Base-by-base conservation (phyloP, 2,113 vertebrate species). In the Cephalopterus ornatus region DNA sequence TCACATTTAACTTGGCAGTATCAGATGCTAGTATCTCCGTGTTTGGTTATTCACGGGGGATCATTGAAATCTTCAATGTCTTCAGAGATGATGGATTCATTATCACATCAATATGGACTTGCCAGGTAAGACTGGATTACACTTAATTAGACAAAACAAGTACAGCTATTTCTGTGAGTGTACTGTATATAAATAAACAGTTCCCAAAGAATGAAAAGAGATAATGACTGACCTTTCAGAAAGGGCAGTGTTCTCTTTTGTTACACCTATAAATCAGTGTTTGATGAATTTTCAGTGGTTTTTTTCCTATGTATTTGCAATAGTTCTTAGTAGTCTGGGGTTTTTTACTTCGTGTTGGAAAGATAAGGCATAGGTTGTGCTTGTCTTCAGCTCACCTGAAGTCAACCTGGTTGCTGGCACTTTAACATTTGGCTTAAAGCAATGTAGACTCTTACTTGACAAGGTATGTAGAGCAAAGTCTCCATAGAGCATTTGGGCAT, bases 31-130 rank as follows among this genome's bases (percentile, higher is more conserved):
- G 98, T 73, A 98, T 99, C 88, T 98, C 98, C 0, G 94, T 99
- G 53, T 98, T 99, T 46, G 98, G 98, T 62, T 99, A 99, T 92
- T 99, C 98, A 27, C 91, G 98, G 53, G 99, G 99, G 26, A 99
- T 99, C 91, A 97, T 99, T 63, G 98, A 99, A 97, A 98, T 98
- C 93, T 99, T 99, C 92, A 98, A 98, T 62, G 94, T 99, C 87
- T 98, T 99, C 87, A 98, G 96, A 97, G 98, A 99, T 63, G 97
- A 98, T 24, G 98, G 98, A 21, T 99, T 98, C 90, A 95, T 99
- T 84, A 98, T 99, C 96, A 98, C 98, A 4, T 98, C 98, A 14
- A 97, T 98, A 97, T 98, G 98, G 98, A 99, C 98, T 33, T 99
- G 98, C 50, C 98, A 99, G 98, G 98, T 99, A 98, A 97, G 95